Conservation (phyloP, 2,113 vertebrate genomes). For the Puma concolor region DNA sequence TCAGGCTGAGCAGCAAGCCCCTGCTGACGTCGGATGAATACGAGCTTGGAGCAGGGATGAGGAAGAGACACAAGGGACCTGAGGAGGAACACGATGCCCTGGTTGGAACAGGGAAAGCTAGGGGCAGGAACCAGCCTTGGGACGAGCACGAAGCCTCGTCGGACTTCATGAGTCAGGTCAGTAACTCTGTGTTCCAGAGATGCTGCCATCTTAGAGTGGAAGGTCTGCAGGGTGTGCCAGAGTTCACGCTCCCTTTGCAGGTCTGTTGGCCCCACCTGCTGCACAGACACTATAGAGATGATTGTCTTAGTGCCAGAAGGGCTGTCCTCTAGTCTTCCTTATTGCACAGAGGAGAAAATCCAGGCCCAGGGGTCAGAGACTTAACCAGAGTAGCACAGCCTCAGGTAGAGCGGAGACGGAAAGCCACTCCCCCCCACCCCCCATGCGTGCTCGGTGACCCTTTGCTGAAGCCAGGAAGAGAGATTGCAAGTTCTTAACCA, state of each 20-base stretch:
- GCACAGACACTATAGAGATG: neutral
- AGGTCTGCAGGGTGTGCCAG: neutral
- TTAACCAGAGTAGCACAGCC: neutral
- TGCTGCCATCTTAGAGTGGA: fast-evolving
- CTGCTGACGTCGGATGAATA: slow-evolving; percentile 94
- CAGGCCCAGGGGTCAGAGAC: neutral
- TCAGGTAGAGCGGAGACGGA: neutral
- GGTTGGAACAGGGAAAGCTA: slow-evolving; percentile 84
- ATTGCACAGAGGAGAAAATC: too few relatives aligned
- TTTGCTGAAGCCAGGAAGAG: neutral
- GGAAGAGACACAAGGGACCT: slow-evolving; percentile 90
- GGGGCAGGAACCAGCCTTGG: slow-evolving; percentile 92
- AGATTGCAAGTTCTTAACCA: neutral
- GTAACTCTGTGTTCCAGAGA: slow-evolving; percentile 35
- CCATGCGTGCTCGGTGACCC: neutral
- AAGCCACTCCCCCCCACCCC: neutral
- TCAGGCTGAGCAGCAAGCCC: slow-evolving; percentile 91
- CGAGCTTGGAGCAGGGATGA: slow-evolving; percentile 91
- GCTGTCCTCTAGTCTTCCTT: neutral
- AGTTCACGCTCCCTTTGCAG: neutral
- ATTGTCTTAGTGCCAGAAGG: neutral
- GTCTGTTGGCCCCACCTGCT: neutral
- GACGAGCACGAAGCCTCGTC: slow-evolving; percentile 89
- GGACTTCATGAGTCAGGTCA: slow-evolving; percentile 92
- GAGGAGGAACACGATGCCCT: slow-evolving; percentile 92